These are phyloP conservation scores for Leptogaster cylindrica DNA, from an alignment of 2,888 invertebrate species.

Conservation along the genomic window DNA sequence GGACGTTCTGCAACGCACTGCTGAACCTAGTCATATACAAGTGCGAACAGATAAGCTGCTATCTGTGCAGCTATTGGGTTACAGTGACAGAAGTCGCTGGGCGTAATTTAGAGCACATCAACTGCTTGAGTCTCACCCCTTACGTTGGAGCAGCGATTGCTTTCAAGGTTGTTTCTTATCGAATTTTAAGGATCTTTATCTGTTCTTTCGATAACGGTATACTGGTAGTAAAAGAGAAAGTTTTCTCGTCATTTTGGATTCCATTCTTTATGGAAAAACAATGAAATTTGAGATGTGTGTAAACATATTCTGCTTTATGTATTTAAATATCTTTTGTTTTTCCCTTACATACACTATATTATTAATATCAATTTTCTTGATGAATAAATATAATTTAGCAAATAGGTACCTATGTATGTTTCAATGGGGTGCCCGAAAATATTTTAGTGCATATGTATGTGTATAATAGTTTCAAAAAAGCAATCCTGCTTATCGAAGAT, in stretches of 20 bases:
- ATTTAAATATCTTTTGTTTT: no score
- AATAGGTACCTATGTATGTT: no score
- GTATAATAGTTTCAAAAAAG: no score
- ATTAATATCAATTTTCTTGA: no score
- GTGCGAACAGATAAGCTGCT: neutral
- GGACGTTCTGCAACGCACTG: no score
- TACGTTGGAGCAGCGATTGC: neutral
- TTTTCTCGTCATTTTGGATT: neutral
- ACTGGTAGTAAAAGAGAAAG: neutral
- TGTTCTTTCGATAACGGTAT: neutral
- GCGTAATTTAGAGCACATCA: neutral
- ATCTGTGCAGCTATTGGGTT: neutral
- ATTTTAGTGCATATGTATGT: no score
- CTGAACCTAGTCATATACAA: neutral
- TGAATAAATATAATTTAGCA: no score
- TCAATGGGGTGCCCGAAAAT: no score
- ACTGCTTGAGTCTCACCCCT: neutral
- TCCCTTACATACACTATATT: no score
- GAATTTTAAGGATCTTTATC: neutral
- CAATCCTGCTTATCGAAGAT: no score
- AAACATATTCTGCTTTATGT: no score
- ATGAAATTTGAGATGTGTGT: neutral
- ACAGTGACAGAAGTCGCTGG: neutral
- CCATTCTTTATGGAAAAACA: neutral
- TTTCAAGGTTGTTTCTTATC: neutral